Evolutionary conservation across 2,797 vertebrate species (phyloP).

Genomic region (Luscinia megarhynchos): DNA sequence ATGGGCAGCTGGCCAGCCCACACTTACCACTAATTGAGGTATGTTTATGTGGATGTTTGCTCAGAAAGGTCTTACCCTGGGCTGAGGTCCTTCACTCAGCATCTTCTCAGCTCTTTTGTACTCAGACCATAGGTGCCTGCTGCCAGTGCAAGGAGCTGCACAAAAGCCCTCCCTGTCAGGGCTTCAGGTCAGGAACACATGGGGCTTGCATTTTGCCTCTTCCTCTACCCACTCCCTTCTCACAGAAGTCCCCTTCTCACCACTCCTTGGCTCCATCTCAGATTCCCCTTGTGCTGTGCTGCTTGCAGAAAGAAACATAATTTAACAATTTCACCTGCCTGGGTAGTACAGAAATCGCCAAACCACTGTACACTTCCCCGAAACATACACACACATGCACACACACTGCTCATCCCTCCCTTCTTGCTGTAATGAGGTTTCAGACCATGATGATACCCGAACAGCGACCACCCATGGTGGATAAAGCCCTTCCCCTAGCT

Average conservation of each 20-base stretch:
- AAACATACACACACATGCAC: not conserved
- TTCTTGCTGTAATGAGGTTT: not conserved
- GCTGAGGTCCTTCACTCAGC: not conserved
- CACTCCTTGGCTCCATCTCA: not conserved
- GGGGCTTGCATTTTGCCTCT: not conserved
- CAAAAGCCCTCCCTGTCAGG: not conserved
- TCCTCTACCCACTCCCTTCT: not conserved
- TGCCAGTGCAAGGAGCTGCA: not conserved
- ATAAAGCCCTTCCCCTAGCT: not conserved
- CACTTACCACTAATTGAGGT: not conserved
- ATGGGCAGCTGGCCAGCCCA: constrained; percentile 14
- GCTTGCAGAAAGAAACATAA: not conserved
- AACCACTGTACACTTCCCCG: not conserved
- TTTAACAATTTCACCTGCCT: not conserved
- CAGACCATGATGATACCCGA: not conserved
- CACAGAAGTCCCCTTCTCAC: not conserved
- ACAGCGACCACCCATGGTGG: constrained; percentile 27
- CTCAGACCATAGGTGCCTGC: not conserved
- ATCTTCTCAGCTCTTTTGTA: not conserved
- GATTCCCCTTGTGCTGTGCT: not conserved
- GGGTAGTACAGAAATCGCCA: not conserved
- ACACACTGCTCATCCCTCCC: not conserved
- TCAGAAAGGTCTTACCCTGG: not conserved
- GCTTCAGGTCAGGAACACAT: accelerated
- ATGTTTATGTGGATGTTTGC: not conserved